Evolutionary conservation across 2,888 invertebrate genomes (phyloP), one percentile per base, ranked within the genome.

Genomic region (Baronia brevicornis): DNA sequence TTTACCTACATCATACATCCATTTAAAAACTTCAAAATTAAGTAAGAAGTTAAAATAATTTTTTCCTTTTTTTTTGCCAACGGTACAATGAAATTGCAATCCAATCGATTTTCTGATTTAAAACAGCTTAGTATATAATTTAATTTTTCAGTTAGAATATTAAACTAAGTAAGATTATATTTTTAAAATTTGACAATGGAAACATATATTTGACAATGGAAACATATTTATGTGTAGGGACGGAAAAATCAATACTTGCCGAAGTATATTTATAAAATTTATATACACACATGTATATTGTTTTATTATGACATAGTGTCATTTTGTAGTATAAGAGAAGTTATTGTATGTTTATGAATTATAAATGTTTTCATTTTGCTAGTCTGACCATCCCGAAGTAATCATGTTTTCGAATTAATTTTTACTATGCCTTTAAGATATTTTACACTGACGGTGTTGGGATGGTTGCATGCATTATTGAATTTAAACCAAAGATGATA

Each of bases 401-500:
- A 21, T 32, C 4, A 28, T 13, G 14, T 25, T 23, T 10, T 23
- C n/a, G 8, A 3, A 5, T 6, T 7, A n/a, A 14, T 22, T 15
- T n/a, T 5, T 18, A 10, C n/a, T n/a, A 10, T 4, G 9, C 9
- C 9, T 21, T 9, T 6, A 4, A 17, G 4, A 27, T 26, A 2
- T 2, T 24, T 12, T 24, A 13, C 13, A n/a, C 2, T n/a, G n/a
- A n/a, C n/a, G 36, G 27, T 43, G 39, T 41, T 38, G 47, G 53
- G 55, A 55, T 55, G 55, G 54, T 57, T 48, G 43, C 38, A 46
- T 43, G 54, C 57, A 57, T 63, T 60, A 54, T 47, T 48, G 31
- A 63, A 45, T 51, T 55, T 48, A 71, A 71, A 75, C 79, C 79
- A 80, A 80, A 80, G 79, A 79, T 73, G 72, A 73, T 77, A 74